Conservation (phyloP, 2,888 invertebrate species). For the Darwinula stevensoni region DNA sequence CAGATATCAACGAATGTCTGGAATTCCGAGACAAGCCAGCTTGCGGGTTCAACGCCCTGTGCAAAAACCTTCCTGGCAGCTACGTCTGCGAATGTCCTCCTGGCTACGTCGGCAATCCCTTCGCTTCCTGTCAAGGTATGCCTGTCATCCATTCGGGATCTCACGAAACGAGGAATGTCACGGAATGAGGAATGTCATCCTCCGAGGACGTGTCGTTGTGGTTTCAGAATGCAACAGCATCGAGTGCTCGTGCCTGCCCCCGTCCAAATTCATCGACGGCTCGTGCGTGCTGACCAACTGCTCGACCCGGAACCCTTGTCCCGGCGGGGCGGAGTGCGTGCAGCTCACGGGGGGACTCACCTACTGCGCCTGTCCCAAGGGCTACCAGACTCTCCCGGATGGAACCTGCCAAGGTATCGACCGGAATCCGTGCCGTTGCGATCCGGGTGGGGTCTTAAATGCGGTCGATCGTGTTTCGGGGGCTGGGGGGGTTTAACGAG, state of each 20-base stretch:
- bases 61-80: slow-evolving; percentile 70
- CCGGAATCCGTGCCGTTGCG: neutral
- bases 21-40: slow-evolving; percentile 29
- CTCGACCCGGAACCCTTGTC: slow-evolving; percentile 40
- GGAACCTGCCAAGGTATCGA: slow-evolving; percentile 36
- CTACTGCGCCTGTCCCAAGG: slow-evolving; percentile 73
- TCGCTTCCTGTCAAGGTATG: slow-evolving; percentile 40
- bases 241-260: slow-evolving; percentile 58
- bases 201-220: too few species aligned
- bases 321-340: slow-evolving; percentile 61
- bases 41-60: slow-evolving; percentile 63
- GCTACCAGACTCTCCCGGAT: slow-evolving; percentile 39
- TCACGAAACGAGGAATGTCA: too few species aligned
- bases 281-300: slow-evolving; percentile 61
- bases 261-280: slow-evolving; percentile 50
- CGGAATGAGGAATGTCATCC: too few species aligned
- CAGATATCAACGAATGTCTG: slow-evolving; percentile 54
- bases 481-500: too few species aligned
- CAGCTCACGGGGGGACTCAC: slow-evolving; percentile 64
- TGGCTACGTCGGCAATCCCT: slow-evolving; percentile 69
- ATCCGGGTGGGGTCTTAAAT: too few species aligned
- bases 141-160: neutral
- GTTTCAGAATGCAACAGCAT: slow-evolving; percentile 37
- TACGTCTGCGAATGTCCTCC: slow-evolving; percentile 71
- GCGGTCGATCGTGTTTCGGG: too few species aligned